phyloP scores from a whole-genome alignment of 2,888 invertebrate species.

The Cotesia congregata region DNA sequence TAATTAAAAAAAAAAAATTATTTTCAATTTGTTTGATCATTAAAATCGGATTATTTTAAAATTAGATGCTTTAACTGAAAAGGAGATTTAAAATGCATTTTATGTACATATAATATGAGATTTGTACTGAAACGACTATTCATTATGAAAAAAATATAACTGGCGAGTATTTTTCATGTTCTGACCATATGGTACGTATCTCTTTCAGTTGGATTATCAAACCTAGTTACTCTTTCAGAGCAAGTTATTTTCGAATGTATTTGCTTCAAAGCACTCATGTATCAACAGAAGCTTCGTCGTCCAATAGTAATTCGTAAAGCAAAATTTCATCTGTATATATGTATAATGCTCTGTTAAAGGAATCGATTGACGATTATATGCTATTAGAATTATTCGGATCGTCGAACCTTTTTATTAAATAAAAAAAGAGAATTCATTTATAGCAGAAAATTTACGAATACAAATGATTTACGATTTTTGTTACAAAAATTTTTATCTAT shows the following conservation, averaged over 20 bases:
- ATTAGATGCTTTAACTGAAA: background rate
- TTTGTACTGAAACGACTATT: constrained; percentile 6
- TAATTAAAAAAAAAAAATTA: constrained; percentile 5
- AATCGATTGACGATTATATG: background rate
- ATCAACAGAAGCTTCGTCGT: constrained; percentile 35
- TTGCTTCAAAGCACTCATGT: constrained; percentile 14
- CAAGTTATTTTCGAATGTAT: constrained; percentile 45
- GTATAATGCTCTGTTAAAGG: background rate
- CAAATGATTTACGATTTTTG: too few species aligned
- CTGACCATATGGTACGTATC: constrained; percentile 44
- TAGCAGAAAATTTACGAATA: too few species aligned
- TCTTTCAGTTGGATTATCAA: constrained; percentile 49
- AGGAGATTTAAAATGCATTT: background rate
- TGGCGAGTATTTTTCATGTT: constrained; percentile 26
- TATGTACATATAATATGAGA: background rate
- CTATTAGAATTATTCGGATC: background rate
- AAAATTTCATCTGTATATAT: background rate
- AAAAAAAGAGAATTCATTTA: background rate
- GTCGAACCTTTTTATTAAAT: background rate
- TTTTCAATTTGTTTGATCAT: background rate
- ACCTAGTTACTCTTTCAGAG: constrained; percentile 46
- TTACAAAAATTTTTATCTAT: background rate
- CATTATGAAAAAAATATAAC: background rate
- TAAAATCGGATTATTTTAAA: background rate
- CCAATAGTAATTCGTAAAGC: constrained; percentile 11